A percentile compares a stretch with the other conserved stretches of the same genome.
phyloP scores from a whole-genome alignment of 2,113 vertebrate species.

The Callospermophilus lateralis region DNA sequence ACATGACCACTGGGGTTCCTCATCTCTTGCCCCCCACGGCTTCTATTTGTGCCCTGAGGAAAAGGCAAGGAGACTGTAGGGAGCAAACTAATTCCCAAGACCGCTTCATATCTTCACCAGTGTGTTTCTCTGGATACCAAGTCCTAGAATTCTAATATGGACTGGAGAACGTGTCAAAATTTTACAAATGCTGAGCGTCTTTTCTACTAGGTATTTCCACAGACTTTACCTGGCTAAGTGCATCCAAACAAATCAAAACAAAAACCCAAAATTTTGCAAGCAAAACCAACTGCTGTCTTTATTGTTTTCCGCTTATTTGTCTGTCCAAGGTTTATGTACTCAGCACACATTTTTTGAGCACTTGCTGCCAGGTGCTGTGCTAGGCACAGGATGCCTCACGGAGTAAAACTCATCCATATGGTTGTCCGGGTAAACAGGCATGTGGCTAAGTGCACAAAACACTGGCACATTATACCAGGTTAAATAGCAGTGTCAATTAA shows the following conservation, averaged over 20 bases:
- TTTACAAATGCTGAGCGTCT: constrained; percentile 9
- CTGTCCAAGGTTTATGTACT: not conserved
- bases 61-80: constrained; percentile 13
- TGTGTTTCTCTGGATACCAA: not conserved
- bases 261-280: not conserved
- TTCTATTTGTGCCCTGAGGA: constrained; percentile 5
- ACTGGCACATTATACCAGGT: not conserved
- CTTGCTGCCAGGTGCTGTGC: not conserved
- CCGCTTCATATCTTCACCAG: not conserved
- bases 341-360: not conserved
- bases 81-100: not conserved
- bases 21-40: constrained; percentile 15
- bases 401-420: not conserved
- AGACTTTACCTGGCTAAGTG: not conserved
- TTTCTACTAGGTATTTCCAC: not conserved
- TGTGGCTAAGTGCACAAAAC: not conserved
- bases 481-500: not conserved
- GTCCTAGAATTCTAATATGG: constrained; percentile 23
- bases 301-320: not conserved
- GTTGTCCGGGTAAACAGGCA: not conserved
- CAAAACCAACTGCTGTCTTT: not conserved
- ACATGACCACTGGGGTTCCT: constrained; percentile 26
- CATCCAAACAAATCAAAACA: not conserved
- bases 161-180: not conserved
- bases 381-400: not conserved